A percentile compares a stretch with the other conserved stretches of the same genome.
These are phyloP conservation scores for Ia io DNA, from an alignment of 2,113 vertebrate genomes.

Conservation along the genomic window DNA sequence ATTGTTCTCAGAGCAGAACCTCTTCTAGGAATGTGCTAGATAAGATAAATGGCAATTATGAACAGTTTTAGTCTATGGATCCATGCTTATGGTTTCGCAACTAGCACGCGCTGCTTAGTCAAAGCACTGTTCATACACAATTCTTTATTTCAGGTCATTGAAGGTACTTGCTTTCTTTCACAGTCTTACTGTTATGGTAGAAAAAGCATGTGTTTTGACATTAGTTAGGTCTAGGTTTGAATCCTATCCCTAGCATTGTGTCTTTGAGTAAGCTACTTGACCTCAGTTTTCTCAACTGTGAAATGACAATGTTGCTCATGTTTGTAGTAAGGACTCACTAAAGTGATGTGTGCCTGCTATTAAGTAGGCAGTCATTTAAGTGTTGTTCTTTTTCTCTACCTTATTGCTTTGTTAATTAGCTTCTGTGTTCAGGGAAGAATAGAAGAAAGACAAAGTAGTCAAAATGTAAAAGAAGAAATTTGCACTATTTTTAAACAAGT, in stretches of 20 bases:
- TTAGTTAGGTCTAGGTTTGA: conserved; percentile 8
- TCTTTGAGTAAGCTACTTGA: conserved; percentile 36
- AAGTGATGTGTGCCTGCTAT: neutral
- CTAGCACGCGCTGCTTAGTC: neutral
- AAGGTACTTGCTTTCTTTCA: neutral
- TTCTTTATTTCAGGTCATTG: neutral
- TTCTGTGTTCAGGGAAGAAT: neutral
- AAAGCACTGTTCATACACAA: neutral
- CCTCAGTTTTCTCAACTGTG: neutral
- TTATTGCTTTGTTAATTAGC: conserved; percentile 16
- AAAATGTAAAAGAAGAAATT: conserved; percentile 14
- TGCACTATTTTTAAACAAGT: conserved; percentile 42
- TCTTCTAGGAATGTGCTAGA: conserved; percentile 54
- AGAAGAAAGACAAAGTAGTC: neutral
- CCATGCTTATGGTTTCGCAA: conserved; percentile 5
- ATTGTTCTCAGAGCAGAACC: conserved; percentile 55
- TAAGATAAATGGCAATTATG: conserved; percentile 57
- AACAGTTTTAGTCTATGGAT: conserved; percentile 46
- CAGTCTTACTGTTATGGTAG: neutral
- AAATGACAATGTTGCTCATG: neutral
- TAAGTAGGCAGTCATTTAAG: neutral
- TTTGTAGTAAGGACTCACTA: neutral
- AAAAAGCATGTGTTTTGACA: conserved; percentile 17
- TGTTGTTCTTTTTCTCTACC: neutral
- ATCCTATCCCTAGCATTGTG: neutral